A percentile compares a stretch with the other conserved stretches of the same genome.
Evolutionary conservation across 2,113 vertebrate species (phyloP).

Genomic region (Macrotus californicus): DNA sequence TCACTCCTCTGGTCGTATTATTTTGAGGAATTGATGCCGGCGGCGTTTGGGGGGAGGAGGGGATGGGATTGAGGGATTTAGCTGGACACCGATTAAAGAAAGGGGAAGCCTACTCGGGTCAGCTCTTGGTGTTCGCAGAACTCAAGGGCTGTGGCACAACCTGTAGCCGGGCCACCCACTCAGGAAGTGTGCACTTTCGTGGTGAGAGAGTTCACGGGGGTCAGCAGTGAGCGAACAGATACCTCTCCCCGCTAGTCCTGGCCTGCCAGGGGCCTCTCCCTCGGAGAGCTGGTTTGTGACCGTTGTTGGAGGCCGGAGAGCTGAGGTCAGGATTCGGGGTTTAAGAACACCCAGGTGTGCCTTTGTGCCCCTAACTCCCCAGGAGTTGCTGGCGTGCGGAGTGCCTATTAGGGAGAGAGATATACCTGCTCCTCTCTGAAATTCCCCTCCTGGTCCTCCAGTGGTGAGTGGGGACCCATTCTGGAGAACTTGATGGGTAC

Average conservation of each 20-base stretch:
- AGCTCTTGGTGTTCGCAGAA: background rate
- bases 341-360: too few species aligned
- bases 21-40: background rate
- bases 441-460: background rate
- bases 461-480: background rate
- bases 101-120: background rate
- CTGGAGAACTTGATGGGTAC: background rate
- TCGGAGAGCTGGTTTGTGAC: background rate
- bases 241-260: background rate
- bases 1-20: background rate
- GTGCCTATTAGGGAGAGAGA: background rate
- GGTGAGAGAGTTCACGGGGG: background rate
- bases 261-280: accelerated
- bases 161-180: background rate
- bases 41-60: background rate
- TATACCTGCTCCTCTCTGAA: background rate
- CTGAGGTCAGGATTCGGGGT: background rate
- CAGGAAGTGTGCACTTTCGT: background rate
- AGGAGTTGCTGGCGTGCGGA: background rate
- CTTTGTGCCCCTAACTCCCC: background rate
- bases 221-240: background rate
- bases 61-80: background rate
- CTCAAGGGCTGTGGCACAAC: background rate
- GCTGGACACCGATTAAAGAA: background rate
- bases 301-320: background rate